Evolutionary conservation across 2,888 invertebrate species (phyloP).

Genomic region (Macrophya annulata): DNA sequence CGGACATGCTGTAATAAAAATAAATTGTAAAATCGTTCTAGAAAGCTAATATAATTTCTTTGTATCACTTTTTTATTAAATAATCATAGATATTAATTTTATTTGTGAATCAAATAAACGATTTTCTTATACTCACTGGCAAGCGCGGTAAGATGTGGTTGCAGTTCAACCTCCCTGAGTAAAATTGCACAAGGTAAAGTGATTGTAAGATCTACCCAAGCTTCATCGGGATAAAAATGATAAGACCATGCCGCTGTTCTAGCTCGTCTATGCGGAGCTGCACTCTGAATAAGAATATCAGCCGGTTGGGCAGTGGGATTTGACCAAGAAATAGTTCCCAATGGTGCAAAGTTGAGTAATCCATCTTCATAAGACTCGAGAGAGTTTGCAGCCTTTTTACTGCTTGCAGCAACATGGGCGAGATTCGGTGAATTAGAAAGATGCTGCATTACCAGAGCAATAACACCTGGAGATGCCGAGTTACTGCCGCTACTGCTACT

Average conservation of each 20-base stretch:
- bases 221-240: slow-evolving; percentile 95
- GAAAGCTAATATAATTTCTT: not conserved
- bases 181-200: slow-evolving; percentile 94
- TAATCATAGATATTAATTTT: not conserved
- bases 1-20: slow-evolving; percentile 86
- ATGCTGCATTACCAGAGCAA: slow-evolving; percentile 84
- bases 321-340: slow-evolving; percentile 89
- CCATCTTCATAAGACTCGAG: slow-evolving; percentile 87
- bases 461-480: slow-evolving; percentile 80
- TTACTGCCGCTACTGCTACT: slow-evolving; percentile 80
- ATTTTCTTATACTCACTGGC: slow-evolving; percentile 82
- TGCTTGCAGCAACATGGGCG: slow-evolving; percentile 76
- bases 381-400: slow-evolving; percentile 76
- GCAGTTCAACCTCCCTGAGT: slow-evolving; percentile 92
- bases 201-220: slow-evolving; percentile 93
- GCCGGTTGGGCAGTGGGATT: slow-evolving; percentile 94
- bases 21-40: not conserved
- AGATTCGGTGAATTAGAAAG: slow-evolving; percentile 80
- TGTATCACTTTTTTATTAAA: not conserved
- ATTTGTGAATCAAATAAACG: slow-evolving; percentile 9
- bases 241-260: slow-evolving; percentile 97
- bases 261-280: slow-evolving; percentile 91
- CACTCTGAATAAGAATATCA: slow-evolving; percentile 92
- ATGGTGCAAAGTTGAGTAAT: slow-evolving; percentile 94
- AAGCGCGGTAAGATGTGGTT: slow-evolving; percentile 92